Evolutionary conservation across 2,888 invertebrate species (phyloP), one percentile per base, ranked within the genome.

Genomic region (Halocaridina rubra): DNA sequence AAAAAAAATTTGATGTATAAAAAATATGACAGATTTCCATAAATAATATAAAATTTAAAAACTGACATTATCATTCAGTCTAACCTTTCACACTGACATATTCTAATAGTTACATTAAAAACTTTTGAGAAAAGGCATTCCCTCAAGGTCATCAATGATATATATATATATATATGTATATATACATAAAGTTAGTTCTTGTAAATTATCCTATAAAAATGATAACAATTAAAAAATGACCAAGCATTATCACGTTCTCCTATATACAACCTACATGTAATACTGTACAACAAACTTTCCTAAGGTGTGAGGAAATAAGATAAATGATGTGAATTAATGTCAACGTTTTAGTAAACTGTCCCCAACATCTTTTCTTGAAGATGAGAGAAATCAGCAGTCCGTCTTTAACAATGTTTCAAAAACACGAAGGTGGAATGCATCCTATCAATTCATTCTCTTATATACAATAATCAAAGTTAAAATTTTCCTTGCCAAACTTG

Each of bases 21-120:
- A 82, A 82, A 82, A 82, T 82, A 82, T 77, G 77, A 82, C 77
- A 82, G 76, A 82, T 77, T 82, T 82, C 77, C 77, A 82, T 82
- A 82, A 82, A 82, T 82, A 82, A 76, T 78, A 78, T 82, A 46
- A 59, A 61, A 77, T 82, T 76, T 76, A 72, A 76, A 64, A 46
- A 24, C n/a, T 64, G 27, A 33, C 81, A 67, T 27, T 46, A 39
- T 46, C 74, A 74, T 10, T 76, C 78, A 71, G 61, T 46, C 39
- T 61, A 46, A 59, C 24, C 77, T 57, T 71, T 78, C 82, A 82
- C 46, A 46, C 77, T 30, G 16, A 61, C 71, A 78, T 67, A 72
- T 33, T 30, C 61, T 82, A 75, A 39, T 78, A 75, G 32, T 78
- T 77, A 78, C 78, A 71, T 71, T 72, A 69, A 59, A 76, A 76